Evolutionary conservation across 1,140 invertebrate species (phyloP).

Genomic region (Drosophila ananassae): DNA sequence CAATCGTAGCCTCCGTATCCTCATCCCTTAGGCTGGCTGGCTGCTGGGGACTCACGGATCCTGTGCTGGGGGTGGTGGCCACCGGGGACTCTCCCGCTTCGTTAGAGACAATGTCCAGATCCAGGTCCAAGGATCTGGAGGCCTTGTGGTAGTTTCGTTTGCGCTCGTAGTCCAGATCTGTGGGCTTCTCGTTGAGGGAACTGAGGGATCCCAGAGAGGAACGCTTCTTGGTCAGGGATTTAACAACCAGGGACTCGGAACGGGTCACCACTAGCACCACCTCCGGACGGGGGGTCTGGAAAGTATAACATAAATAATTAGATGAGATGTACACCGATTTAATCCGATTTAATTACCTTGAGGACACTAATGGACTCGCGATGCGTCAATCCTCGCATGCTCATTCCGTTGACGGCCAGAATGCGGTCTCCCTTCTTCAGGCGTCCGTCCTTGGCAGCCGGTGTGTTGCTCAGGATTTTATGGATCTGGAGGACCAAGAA

Average conservation of each 20-base stretch:
- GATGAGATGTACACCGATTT: background rate
- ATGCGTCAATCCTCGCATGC: slow-evolving; percentile 92
- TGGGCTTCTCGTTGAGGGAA: slow-evolving; percentile 80
- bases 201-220: slow-evolving; percentile 81
- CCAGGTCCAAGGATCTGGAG: slow-evolving; percentile 78
- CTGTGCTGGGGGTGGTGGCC: slow-evolving; percentile 58
- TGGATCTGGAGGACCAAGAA: slow-evolving; percentile 87
- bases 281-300: slow-evolving; percentile 87
- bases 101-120: slow-evolving; percentile 81
- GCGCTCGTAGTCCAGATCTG: slow-evolving; percentile 73
- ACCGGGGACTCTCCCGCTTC: slow-evolving; percentile 38
- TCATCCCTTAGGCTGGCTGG: slow-evolving; percentile 65
- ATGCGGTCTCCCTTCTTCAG: slow-evolving; percentile 95
- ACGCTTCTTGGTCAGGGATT: slow-evolving; percentile 79
- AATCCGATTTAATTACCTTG: slow-evolving; percentile 86
- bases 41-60: slow-evolving; percentile 70
- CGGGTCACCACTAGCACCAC: slow-evolving; percentile 87
- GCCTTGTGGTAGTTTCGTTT: slow-evolving; percentile 81
- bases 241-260: slow-evolving; percentile 78
- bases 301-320: slow-evolving; percentile 10
- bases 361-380: slow-evolving; percentile 92
- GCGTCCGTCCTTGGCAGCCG: slow-evolving; percentile 93
- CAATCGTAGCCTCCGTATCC: slow-evolving; percentile 70
- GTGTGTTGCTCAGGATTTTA: slow-evolving; percentile 92
- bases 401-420: slow-evolving; percentile 94